Conservation (phyloP, 2,797 vertebrate genomes). For the Myiotriccus ornatus region DNA sequence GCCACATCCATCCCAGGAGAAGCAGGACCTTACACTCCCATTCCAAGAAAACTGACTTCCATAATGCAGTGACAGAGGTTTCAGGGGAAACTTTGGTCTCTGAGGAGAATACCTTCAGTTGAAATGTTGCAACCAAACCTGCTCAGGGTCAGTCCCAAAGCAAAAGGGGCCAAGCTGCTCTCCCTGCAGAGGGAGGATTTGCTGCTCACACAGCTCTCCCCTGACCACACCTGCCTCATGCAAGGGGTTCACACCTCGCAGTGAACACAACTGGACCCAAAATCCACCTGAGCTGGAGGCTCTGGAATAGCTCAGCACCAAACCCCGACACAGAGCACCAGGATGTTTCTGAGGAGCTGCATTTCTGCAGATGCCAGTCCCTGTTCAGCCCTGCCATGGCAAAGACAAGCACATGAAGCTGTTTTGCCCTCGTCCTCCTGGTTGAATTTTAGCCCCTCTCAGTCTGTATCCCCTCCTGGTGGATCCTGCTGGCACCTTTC, state of each 20-base stretch:
- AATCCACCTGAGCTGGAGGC: not conserved
- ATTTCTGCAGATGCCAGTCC: not conserved
- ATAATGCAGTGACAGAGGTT: not conserved
- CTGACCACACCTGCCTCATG: not conserved
- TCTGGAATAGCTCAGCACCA: not conserved
- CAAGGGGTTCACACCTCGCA: fast-evolving
- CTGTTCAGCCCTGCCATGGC: too few species aligned
- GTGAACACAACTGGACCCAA: not conserved
- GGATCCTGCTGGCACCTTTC: not conserved
- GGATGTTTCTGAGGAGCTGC: not conserved
- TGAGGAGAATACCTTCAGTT: not conserved
- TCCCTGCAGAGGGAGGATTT: not conserved
- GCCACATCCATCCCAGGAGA: not conserved
- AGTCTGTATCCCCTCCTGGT: too few species aligned
- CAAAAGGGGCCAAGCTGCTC: not conserved
- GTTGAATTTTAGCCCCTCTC: not conserved
- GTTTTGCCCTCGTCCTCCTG: not conserved
- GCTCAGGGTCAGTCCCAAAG: not conserved
- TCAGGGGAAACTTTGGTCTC: not conserved
- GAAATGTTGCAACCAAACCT: too few species aligned
- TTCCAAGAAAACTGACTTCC: not conserved
- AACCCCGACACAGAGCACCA: not conserved
- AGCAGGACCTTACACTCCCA: not conserved
- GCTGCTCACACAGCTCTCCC: not conserved
- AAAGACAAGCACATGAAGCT: too few species aligned